These are phyloP conservation scores for Chionomys nivalis DNA, from an alignment of 2,113 vertebrate species.

Conservation along the genomic window DNA sequence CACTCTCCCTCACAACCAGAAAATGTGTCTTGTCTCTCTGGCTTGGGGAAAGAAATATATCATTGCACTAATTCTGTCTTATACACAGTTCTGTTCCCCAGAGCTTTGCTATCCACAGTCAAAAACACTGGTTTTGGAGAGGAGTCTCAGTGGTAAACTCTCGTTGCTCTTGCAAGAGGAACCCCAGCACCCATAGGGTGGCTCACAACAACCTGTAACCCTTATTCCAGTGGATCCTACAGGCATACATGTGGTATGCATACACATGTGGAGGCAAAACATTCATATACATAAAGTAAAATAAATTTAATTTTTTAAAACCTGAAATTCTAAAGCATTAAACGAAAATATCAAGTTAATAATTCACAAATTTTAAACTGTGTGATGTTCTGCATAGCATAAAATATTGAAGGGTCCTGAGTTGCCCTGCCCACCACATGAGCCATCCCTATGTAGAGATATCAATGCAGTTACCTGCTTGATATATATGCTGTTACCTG, in stretches of 20 bases:
- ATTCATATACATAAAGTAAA: background rate
- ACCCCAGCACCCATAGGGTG: background rate
- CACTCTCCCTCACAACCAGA: background rate
- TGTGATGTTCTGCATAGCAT: no score
- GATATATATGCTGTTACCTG: background rate
- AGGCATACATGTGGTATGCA: background rate
- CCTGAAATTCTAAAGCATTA: background rate
- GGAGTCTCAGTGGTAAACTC: background rate
- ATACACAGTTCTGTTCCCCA: background rate
- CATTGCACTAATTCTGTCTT: background rate
- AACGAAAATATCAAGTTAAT: background rate
- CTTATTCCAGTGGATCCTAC: background rate
- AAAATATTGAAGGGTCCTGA: background rate
- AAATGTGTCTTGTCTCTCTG: background rate
- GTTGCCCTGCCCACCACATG: no score
- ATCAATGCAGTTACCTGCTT: background rate
- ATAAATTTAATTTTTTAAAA: background rate
- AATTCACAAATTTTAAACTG: background rate
- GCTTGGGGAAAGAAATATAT: background rate
- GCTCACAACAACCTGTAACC: background rate
- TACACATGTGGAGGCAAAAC: background rate
- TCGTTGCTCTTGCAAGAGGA: no score
- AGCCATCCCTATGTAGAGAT: background rate
- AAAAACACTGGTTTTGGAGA: background rate
- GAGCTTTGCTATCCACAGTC: background rate